Evolutionary conservation across 92 coral and sea anemone genomes (phyloP).

Genomic region (Isaurus tuberculatus): DNA sequence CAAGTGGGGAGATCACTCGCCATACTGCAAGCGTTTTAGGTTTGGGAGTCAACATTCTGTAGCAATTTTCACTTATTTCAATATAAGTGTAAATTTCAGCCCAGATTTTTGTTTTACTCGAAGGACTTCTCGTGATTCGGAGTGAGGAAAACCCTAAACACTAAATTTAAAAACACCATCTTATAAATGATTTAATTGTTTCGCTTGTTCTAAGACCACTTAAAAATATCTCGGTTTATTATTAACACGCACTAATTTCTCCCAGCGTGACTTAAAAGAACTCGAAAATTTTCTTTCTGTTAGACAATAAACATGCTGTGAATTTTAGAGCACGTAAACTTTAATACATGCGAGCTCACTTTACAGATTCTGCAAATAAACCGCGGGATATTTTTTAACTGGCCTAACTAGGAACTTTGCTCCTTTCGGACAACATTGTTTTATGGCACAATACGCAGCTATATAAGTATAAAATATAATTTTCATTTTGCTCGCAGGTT

Average conservation of each 20-base stretch:
- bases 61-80: too few relatives aligned
- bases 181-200: neutral
- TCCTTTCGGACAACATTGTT: neutral
- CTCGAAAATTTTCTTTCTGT: conserved; percentile 1
- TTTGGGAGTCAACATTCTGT: too few relatives aligned
- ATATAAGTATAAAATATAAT: too few relatives aligned
- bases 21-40: too few relatives aligned
- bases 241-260: conserved; percentile 2
- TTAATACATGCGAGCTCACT: neutral
- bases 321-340: conserved; percentile 5
- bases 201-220: neutral
- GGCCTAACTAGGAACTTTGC: neutral
- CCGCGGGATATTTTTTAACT: neutral
- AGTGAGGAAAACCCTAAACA: too few relatives aligned
- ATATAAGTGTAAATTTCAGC: too few relatives aligned
- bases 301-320: conserved; percentile 3
- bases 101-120: too few relatives aligned
- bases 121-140: too few relatives aligned
- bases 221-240: neutral
- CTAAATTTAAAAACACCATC: too few relatives aligned
- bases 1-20: too few relatives aligned
- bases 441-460: conserved; percentile 10
- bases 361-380: neutral
- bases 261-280: conserved; percentile 2
- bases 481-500: neutral